phyloP scores from a whole-genome alignment of 2,888 invertebrate species.

The Hypolimnas misippus region DNA sequence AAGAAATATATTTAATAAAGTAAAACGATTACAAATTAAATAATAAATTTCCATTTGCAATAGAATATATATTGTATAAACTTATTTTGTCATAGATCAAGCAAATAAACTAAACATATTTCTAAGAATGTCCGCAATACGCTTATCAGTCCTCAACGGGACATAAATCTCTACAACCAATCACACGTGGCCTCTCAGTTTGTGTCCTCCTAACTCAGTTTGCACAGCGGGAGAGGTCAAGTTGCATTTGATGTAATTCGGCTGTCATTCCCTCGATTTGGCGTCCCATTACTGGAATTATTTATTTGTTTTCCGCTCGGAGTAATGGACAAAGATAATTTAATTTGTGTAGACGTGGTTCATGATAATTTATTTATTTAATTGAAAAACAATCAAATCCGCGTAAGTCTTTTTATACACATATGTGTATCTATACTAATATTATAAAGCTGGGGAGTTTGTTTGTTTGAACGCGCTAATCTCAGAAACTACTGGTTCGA shows the following conservation, averaged over 20 bases:
- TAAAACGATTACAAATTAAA: background rate
- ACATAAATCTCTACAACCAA: conserved; percentile 39
- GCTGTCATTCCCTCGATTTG: conserved; percentile 54
- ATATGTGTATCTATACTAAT: background rate
- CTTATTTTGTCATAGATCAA: conserved; percentile 27
- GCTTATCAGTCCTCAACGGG: conserved; percentile 36
- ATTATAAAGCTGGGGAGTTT: too few species aligned
- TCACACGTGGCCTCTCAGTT: conserved; percentile 33
- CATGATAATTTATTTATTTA: too few species aligned
- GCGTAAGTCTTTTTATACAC: background rate
- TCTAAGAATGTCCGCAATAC: conserved; percentile 29
- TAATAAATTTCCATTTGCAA: background rate
- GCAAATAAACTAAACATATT: conserved; percentile 31
- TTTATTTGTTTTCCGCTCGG: conserved; percentile 57
- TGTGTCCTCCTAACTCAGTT: conserved; percentile 27
- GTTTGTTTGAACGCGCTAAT: too few species aligned
- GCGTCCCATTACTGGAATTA: conserved; percentile 58
- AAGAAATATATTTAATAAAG: too few species aligned
- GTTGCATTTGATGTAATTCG: conserved; percentile 52
- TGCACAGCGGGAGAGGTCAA: conserved; percentile 44
- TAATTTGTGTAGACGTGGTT: background rate
- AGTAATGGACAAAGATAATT: conserved; percentile 39
- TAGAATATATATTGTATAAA: background rate
- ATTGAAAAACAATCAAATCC: background rate
- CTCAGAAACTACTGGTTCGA: too few species aligned